Evolutionary conservation across 1,140 invertebrate genomes (phyloP), one percentile per base, ranked within the genome.

Genomic region (Coelopa frigida): DNA sequence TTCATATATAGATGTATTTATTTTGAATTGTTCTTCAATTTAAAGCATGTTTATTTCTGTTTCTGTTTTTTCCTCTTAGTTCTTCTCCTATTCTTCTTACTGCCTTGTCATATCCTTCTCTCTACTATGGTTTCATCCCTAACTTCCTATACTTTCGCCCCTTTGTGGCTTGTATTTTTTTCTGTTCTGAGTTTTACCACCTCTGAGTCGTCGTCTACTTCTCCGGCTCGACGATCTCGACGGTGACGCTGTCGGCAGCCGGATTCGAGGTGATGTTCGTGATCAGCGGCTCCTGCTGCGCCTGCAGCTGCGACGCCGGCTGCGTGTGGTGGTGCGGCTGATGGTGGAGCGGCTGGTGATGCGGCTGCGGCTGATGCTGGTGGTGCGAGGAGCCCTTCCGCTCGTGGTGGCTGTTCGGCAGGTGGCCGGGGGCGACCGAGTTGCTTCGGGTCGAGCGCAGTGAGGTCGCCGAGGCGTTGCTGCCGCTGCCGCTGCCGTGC

Each of bases 181-280:
- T 2, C 11, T 46, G 21, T 32, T 48, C 22, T 42, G 39, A 35
- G 41, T 45, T 44, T 6, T 38, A 49, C 15, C 15, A 31, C 14
- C 14, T 27, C 42, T 22, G 14, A 41, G 20, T 41, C 52, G 26
- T 49, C n/a, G 55, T 26, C 46, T 39, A 63, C 23, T 61, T 51
- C 40, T 52, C 57, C 36, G 63, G 63, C 36, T 62, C 59, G 18
- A 68, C 64, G 31, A 68, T 68, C 50, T 68, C 64, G 21, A 68
- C 64, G 48, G 64, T 65, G 21, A 68, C 59, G 51, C 59, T 68
- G 40, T 68, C 64, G 50, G 64, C 64, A 42, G 62, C 64, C 40
- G 64, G 64, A 56, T 68, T 68, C 15, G 47, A 51, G 37, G 59
- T 68, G 29, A 68, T 68, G 49, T 68, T 68, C 40, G 64, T 68